phyloP scores from a whole-genome alignment of 1,140 invertebrate species.

The Cherax quadricarinatus region DNA sequence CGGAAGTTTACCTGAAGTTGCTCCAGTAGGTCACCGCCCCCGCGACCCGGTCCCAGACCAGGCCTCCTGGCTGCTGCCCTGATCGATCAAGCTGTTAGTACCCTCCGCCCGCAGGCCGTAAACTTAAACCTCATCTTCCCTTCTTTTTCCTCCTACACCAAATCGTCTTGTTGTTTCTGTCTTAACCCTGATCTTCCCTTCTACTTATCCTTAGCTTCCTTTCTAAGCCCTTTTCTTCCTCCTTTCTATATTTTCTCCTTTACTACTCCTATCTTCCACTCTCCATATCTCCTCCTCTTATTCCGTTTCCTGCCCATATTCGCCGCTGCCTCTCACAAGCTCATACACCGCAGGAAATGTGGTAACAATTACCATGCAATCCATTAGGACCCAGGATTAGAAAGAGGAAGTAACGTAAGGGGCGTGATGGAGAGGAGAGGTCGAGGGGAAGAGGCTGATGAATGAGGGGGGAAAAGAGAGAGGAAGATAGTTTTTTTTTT shows the following conservation, averaged over 20 bases:
- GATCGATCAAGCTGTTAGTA: too few species aligned
- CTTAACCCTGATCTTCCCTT: too few species aligned
- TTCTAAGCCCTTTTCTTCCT: not conserved
- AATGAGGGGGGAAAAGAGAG: not conserved
- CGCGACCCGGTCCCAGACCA: too few species aligned
- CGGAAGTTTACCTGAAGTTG: too few species aligned
- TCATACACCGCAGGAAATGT: conserved; percentile 18
- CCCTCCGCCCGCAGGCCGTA: too few species aligned
- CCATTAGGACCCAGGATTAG: not conserved
- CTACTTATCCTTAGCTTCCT: too few species aligned
- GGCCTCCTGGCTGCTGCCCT: too few species aligned
- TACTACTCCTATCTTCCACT: not conserved
- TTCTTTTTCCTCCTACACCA: not conserved
- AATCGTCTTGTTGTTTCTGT: too few species aligned
- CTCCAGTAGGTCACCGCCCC: too few species aligned
- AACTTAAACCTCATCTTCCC: not conserved
- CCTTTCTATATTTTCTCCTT: not conserved
- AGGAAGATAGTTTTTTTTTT: too few species aligned
- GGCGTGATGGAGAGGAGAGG: not conserved
- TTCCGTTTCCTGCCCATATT: not conserved
- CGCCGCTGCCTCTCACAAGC: not conserved
- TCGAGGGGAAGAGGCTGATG: not conserved
- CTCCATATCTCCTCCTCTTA: not conserved
- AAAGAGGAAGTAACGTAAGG: not conserved
- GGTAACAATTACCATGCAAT: conserved; percentile 25